Percentiles rank a stretch among this genome's conserved stretches.
Evolutionary conservation across 2,113 vertebrate species (phyloP).

Genomic region (Pterocles orientalis): DNA sequence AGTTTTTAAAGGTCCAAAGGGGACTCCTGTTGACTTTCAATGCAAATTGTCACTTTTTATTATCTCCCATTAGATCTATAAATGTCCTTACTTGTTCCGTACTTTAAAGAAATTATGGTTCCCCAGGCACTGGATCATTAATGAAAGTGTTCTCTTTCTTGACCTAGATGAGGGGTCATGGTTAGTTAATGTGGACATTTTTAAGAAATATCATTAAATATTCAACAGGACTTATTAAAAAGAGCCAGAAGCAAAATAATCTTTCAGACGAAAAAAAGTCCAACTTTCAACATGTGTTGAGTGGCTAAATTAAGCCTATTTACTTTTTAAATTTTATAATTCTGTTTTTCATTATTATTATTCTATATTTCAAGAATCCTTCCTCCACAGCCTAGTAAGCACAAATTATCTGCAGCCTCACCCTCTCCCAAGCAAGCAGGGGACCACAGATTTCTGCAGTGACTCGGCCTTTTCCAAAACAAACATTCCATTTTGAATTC

Average conservation of each 20-base stretch:
- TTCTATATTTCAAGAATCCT: not conserved
- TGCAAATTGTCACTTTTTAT: not conserved
- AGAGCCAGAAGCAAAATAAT: not conserved
- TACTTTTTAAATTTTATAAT: not conserved
- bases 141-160: not conserved
- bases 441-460: not conserved
- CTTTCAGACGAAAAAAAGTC: not conserved
- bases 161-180: conserved; percentile 11
- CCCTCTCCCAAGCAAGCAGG: not conserved
- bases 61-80: conserved; percentile 22
- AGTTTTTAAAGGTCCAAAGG: not conserved
- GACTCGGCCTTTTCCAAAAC: not conserved
- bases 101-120: conserved; percentile 2
- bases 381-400: not conserved
- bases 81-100: not conserved
- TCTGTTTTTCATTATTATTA: not conserved
- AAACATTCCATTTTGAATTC: not conserved
- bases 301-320: not conserved
- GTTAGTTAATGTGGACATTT: conserved; percentile 10
- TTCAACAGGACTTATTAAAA: conserved; percentile 17
- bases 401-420: not conserved
- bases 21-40: conserved; percentile 1
- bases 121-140: not conserved
- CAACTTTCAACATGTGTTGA: not conserved
- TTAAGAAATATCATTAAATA: conserved; percentile 13